Evolutionary conservation across 2,888 invertebrate species (phyloP).

Genomic region (Ochlodes sylvanus): DNA sequence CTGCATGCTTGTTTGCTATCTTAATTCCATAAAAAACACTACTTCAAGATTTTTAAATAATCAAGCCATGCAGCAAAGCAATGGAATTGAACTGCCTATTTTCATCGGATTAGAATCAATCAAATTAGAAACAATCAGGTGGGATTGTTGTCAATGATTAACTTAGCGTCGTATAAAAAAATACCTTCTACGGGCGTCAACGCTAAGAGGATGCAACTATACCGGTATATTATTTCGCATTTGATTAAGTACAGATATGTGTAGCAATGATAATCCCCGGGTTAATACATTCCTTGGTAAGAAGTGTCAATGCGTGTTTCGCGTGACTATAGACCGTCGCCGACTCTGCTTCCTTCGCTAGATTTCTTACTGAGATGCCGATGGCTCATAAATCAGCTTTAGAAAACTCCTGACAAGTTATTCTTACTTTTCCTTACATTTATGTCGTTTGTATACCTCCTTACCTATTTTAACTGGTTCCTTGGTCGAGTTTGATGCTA

Average conservation of each 20-base stretch:
- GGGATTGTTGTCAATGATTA: too few relatives aligned
- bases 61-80: too few relatives aligned
- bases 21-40: too few relatives aligned
- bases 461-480: too few relatives aligned
- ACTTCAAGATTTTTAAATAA: too few relatives aligned
- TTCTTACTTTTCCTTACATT: slow-evolving; percentile 29
- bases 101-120: too few relatives aligned
- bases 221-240: background rate
- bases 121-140: too few relatives aligned
- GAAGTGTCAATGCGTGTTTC: slow-evolving; percentile 31
- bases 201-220: background rate
- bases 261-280: slow-evolving; percentile 16
- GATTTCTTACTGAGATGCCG: slow-evolving; percentile 47
- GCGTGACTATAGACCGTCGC: slow-evolving; percentile 50
- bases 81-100: too few relatives aligned
- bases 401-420: slow-evolving; percentile 38
- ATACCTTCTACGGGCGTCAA: too few relatives aligned
- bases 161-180: too few relatives aligned
- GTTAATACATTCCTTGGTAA: slow-evolving; percentile 37
- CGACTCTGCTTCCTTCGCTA: slow-evolving; percentile 53
- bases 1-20: too few relatives aligned
- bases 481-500: too few relatives aligned
- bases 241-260: slow-evolving; percentile 2
- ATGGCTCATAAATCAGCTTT: slow-evolving; percentile 47
- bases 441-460: background rate